A percentile compares a stretch with the other conserved stretches of the same genome.
phyloP scores from a whole-genome alignment of 1,140 invertebrate genomes.

The Limonius californicus region DNA sequence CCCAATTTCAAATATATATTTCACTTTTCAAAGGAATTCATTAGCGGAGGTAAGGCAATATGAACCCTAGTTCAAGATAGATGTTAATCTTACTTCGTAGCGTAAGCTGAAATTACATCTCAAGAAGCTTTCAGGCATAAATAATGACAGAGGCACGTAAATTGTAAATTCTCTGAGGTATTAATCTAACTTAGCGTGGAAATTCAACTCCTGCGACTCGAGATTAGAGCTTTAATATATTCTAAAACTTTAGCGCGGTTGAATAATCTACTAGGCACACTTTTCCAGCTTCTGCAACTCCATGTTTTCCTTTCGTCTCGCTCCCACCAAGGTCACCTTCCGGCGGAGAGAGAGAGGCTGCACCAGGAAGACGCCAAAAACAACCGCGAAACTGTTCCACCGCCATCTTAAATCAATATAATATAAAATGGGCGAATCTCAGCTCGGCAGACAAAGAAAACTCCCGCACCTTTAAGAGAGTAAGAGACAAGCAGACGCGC shows the following conservation, averaged over 20 bases:
- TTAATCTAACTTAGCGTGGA: slow-evolving; percentile 46
- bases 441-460: slow-evolving; percentile 41
- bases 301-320: neutral
- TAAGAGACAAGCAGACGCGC: slow-evolving; percentile 20
- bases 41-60: slow-evolving; percentile 5
- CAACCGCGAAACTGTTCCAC: slow-evolving; percentile 21
- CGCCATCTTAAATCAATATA: slow-evolving; percentile 46
- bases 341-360: neutral
- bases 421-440: slow-evolving; percentile 45
- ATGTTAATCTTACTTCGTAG: slow-evolving; percentile 38
- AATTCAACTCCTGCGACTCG: slow-evolving; percentile 45
- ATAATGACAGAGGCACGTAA: slow-evolving; percentile 42
- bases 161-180: slow-evolving; percentile 45
- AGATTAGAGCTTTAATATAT: slow-evolving; percentile 46
- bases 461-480: slow-evolving; percentile 32
- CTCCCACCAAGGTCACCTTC: slow-evolving; percentile 7
- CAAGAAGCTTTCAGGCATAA: slow-evolving; percentile 44
- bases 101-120: slow-evolving; percentile 41
- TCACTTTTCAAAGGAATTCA: slow-evolving; percentile 15
- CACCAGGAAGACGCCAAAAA: slow-evolving; percentile 17
- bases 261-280: slow-evolving; percentile 30
- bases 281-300: neutral
- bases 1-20: slow-evolving; percentile 5
- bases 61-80: slow-evolving; percentile 19
- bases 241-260: slow-evolving; percentile 40